Evolutionary conservation across 2,797 vertebrate species (phyloP).

Genomic region (Galaxias olidus): DNA sequence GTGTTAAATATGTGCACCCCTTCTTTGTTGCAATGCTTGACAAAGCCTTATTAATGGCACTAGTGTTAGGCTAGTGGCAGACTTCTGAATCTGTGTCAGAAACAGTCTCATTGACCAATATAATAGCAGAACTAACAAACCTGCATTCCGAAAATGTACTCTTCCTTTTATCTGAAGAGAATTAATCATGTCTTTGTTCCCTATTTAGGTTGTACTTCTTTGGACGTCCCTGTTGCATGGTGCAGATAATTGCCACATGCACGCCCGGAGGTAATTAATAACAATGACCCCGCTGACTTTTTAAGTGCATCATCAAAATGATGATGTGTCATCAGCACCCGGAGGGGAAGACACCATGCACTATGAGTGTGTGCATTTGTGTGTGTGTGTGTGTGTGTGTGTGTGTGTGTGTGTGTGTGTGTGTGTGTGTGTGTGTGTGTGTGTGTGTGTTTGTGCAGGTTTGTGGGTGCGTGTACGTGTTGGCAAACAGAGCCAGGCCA

Average conservation of each 20-base stretch:
- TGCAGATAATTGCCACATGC: slow-evolving; percentile 46
- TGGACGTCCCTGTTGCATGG: slow-evolving; percentile 21
- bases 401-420: slow-evolving; percentile 17
- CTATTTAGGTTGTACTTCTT: slow-evolving; percentile 40
- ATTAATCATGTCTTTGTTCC: slow-evolving; percentile 33
- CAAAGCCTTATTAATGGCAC: too few relatives aligned
- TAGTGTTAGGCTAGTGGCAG: too few relatives aligned
- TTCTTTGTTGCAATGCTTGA: too few relatives aligned
- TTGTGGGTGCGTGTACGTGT: slow-evolving; percentile 37
- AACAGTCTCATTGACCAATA: too few relatives aligned
- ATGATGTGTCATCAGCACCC: slow-evolving; percentile 65
- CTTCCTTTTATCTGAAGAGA: neutral
- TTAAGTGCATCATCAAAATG: slow-evolving; percentile 68
- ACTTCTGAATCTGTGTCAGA: too few relatives aligned
- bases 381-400: too few relatives aligned
- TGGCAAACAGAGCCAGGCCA: slow-evolving; percentile 41
- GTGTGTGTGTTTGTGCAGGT: too few relatives aligned
- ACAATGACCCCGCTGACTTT: slow-evolving; percentile 57
- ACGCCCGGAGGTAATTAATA: slow-evolving; percentile 65
- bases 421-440: slow-evolving; percentile 13
- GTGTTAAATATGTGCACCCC: too few relatives aligned
- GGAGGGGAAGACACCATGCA: slow-evolving; percentile 24
- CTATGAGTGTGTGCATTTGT: slow-evolving; percentile 35
- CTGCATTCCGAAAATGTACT: slow-evolving; percentile 45
- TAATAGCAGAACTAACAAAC: neutral